Percentiles rank a stretch among this genome's conserved stretches.
phyloP scores from a whole-genome alignment of 2,888 invertebrate species.

The Caenorhabditis panamensis region DNA sequence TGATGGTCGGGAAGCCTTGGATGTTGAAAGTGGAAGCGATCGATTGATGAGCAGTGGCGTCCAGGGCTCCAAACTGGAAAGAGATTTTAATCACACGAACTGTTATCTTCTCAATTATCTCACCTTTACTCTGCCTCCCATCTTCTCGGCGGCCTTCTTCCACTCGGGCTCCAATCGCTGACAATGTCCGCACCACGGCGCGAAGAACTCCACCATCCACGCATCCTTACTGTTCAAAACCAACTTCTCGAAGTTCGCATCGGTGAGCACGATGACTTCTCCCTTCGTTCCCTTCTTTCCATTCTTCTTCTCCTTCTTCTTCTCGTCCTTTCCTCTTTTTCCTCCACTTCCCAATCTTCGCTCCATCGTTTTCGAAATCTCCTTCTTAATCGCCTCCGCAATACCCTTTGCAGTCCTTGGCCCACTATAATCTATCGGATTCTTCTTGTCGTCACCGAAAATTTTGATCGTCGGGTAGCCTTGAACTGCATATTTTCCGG shows the following conservation, averaged over 20 bases:
- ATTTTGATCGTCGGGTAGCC: constrained; percentile 98
- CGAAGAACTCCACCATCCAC: constrained; percentile 88
- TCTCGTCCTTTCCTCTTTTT: neutral
- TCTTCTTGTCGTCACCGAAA: constrained; percentile 89
- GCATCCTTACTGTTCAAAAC: constrained; percentile 94
- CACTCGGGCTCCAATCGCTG: constrained; percentile 46
- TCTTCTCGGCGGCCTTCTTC: constrained; percentile 84
- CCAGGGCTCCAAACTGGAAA: constrained; percentile 88
- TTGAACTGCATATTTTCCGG: constrained; percentile 82
- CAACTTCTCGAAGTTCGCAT: constrained; percentile 93
- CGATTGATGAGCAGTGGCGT: constrained; percentile 91
- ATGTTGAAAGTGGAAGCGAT: constrained; percentile 90
- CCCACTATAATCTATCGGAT: constrained; percentile 88
- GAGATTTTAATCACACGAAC: neutral
- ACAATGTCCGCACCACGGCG: constrained; percentile 57
- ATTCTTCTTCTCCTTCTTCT: constrained; percentile 6
- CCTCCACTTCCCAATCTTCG: neutral
- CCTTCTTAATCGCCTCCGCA: constrained; percentile 47
- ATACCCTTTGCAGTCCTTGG: constrained; percentile 49
- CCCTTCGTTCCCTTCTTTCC: neutral
- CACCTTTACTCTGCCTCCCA: constrained; percentile 92
- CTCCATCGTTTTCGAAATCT: constrained; percentile 31
- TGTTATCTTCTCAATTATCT: neutral
- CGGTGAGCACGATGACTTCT: constrained; percentile 87
- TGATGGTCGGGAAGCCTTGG: constrained; percentile 96